Conservation (phyloP, 1,140 invertebrate genomes). For the Dinothrombium tinctorium region DNA sequence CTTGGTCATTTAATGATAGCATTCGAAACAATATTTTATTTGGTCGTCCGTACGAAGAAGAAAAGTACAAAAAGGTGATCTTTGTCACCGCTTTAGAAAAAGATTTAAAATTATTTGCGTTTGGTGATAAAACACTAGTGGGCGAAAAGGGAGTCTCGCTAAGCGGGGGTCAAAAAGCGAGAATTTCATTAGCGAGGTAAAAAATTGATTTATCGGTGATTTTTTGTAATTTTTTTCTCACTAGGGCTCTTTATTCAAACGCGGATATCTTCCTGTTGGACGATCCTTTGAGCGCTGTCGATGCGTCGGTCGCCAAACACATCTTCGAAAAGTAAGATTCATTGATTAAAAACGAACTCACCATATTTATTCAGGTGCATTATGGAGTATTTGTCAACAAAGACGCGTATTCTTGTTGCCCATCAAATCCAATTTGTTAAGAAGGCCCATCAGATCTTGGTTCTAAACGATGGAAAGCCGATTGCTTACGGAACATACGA, state of each 20-base stretch:
- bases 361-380: conserved; percentile 9
- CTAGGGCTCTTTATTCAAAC: conserved; percentile 7
- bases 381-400: conserved; percentile 28
- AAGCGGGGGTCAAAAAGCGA: conserved; percentile 86
- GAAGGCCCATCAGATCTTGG: conserved; percentile 42
- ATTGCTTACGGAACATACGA: conserved; percentile 12
- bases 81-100: conserved; percentile 17
- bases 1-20: conserved; percentile 45
- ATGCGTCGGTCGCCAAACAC: conserved; percentile 24
- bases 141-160: conserved; percentile 51
- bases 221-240: neutral
- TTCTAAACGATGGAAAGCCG: conserved; percentile 32
- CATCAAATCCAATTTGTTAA: conserved; percentile 35
- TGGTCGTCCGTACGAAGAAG: conserved; percentile 36
- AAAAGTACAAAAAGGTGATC: conserved; percentile 41
- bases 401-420: conserved; percentile 40
- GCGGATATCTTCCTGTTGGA: conserved; percentile 3
- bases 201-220: neutral
- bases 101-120: conserved; percentile 15
- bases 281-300: conserved; percentile 26
- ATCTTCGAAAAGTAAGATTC: conserved; percentile 18
- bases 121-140: conserved; percentile 20
- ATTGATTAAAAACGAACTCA: neutral
- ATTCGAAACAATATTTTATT: conserved; percentile 50
- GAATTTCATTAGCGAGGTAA: conserved; percentile 45